Evolutionary conservation across 2,113 vertebrate genomes (phyloP).

Genomic region (Typhlomys cinereus): DNA sequence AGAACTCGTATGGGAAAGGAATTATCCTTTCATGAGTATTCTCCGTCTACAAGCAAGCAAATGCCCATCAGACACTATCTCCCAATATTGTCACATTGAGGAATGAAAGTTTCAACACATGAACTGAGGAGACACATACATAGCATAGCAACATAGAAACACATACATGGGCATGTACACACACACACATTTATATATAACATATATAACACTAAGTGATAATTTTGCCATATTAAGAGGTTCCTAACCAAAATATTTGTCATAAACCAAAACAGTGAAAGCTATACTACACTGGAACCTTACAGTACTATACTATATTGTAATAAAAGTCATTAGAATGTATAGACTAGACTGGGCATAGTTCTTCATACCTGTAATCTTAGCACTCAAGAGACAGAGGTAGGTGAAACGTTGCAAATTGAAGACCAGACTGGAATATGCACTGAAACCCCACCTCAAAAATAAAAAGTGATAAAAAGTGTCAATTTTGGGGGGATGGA

Average conservation of each 20-base stretch:
- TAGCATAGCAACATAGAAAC: not conserved
- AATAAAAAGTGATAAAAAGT: not conserved
- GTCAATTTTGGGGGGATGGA: too few relatives aligned
- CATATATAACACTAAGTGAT: not conserved
- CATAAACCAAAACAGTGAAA: not conserved
- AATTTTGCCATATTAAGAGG: not conserved
- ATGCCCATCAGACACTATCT: not conserved
- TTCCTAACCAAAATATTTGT: not conserved
- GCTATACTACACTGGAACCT: not conserved
- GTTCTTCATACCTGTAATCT: not conserved
- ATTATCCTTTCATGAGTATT: not conserved
- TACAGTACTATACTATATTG: not conserved
- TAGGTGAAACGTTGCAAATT: not conserved
- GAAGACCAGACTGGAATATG: not conserved
- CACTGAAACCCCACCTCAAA: not conserved
- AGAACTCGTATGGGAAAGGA: not conserved
- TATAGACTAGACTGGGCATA: not conserved
- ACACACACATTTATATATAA: not conserved
- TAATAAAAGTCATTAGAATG: not conserved
- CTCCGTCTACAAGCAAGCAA: not conserved
- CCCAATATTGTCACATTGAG: not conserved
- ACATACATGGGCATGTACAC: not conserved
- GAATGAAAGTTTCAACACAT: not conserved
- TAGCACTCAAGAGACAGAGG: not conserved
- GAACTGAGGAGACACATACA: not conserved